Conservation (phyloP, 2,113 vertebrate genomes). For the Sus scrofa region DNA sequence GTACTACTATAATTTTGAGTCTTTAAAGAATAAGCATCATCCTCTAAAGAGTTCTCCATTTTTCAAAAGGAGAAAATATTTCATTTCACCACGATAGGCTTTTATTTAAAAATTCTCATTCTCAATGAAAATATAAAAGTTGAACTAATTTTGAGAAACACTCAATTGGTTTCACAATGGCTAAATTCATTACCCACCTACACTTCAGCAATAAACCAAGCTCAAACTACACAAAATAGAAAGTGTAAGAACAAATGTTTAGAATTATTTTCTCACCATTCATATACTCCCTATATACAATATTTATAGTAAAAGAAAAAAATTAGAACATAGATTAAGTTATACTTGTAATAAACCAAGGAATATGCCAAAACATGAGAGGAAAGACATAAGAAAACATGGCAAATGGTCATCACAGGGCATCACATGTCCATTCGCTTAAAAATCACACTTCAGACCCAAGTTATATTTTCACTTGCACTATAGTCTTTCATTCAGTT, state of each 20-base stretch:
- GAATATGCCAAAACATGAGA: not conserved
- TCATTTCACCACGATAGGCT: not conserved
- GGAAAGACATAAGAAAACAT: not conserved
- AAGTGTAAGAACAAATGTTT: not conserved
- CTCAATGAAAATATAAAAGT: not conserved
- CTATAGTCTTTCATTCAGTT: not conserved
- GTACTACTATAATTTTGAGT: not conserved
- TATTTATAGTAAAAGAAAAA: slow-evolving; percentile 1
- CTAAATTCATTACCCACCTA: not conserved
- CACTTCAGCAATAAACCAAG: not conserved
- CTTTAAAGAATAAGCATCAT: not conserved
- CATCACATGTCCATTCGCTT: not conserved
- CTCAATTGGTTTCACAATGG: not conserved
- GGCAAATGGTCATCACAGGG: not conserved
- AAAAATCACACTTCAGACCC: not conserved
- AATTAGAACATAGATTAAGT: not conserved
- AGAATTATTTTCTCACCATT: not conserved
- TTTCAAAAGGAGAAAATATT: not conserved
- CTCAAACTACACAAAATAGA: not conserved
- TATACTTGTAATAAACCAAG: not conserved
- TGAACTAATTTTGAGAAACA: not conserved
- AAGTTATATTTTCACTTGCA: not conserved
- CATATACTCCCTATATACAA: not conserved
- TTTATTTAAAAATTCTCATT: slow-evolving; percentile 19
- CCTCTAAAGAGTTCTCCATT: not conserved